A percentile compares a stretch with the other conserved stretches of the same genome.
Evolutionary conservation across 2,797 vertebrate species (phyloP).

Genomic region (Danio aesculapii): DNA sequence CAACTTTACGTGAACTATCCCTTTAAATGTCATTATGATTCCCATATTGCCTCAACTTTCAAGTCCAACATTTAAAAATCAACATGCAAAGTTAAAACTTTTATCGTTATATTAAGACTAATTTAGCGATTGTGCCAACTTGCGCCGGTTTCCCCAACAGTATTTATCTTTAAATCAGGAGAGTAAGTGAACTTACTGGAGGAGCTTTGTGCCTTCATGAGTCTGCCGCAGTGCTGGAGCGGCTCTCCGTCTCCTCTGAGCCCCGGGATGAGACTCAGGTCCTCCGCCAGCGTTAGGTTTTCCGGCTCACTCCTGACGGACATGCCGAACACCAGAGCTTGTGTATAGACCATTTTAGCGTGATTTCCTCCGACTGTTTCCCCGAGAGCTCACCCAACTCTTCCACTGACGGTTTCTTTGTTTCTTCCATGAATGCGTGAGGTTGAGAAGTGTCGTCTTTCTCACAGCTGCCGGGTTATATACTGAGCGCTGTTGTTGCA

Average conservation of each 20-base stretch:
- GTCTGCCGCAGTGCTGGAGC: slow-evolving; percentile 68
- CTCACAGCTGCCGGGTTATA: slow-evolving; percentile 60
- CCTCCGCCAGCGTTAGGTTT: slow-evolving; percentile 56
- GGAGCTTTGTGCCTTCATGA: slow-evolving; percentile 51
- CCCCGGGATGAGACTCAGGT: slow-evolving; percentile 67
- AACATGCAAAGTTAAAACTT: neutral
- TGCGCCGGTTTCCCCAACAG: no score
- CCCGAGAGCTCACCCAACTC: slow-evolving; percentile 55
- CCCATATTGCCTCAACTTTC: neutral
- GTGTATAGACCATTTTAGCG: slow-evolving; percentile 73
- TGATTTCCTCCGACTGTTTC: slow-evolving; percentile 41
- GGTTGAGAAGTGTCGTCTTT: fast-evolving
- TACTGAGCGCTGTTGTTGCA: slow-evolving; percentile 59
- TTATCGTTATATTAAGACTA: neutral
- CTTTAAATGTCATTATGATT: no score
- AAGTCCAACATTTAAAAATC: neutral
- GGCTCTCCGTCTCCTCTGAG: slow-evolving; percentile 55
- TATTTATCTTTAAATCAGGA: no score
- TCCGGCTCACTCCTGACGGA: slow-evolving; percentile 64
- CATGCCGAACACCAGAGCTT: slow-evolving; percentile 70
- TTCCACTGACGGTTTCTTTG: slow-evolving; percentile 43
- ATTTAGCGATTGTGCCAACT: neutral
- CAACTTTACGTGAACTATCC: no score
- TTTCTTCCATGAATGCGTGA: slow-evolving; percentile 64
- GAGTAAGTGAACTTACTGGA: slow-evolving; percentile 66